These are phyloP conservation scores for Musca domestica DNA, from an alignment of 1,140 invertebrate genomes.

Conservation along the genomic window DNA sequence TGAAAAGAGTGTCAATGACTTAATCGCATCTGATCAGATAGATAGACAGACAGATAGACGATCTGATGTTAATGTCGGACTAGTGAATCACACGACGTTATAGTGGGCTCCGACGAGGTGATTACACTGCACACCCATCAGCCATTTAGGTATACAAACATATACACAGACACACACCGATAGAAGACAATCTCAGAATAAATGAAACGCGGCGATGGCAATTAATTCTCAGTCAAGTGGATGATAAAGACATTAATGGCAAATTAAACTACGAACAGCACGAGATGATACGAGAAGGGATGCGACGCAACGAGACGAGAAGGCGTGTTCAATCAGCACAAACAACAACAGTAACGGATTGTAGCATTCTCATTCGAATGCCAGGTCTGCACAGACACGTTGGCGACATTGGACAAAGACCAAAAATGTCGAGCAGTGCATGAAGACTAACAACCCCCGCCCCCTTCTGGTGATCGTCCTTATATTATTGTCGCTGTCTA, in stretches of 20 bases:
- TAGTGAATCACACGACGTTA: too few relatives aligned
- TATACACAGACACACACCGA: neutral
- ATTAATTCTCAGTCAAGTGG: slow-evolving; percentile 20
- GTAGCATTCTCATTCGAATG: neutral
- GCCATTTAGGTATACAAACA: too few relatives aligned
- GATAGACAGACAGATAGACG: too few relatives aligned
- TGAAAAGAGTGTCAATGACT: too few relatives aligned
- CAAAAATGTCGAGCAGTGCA: slow-evolving; percentile 6
- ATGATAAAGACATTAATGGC: slow-evolving; percentile 20
- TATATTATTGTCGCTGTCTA: neutral
- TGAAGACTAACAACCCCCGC: too few relatives aligned
- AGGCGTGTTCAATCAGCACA: neutral
- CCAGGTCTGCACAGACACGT: neutral
- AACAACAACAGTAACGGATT: neutral
- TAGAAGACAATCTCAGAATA: slow-evolving; percentile 13
- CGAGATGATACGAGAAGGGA: too few relatives aligned
- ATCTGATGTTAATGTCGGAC: too few relatives aligned
- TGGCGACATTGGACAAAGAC: slow-evolving; percentile 2
- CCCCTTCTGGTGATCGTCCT: neutral
- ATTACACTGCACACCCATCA: too few relatives aligned
- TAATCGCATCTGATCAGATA: too few relatives aligned
- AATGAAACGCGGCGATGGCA: slow-evolving; percentile 16
- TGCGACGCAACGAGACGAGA: too few relatives aligned
- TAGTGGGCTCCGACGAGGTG: too few relatives aligned
- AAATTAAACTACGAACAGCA: neutral